These are phyloP conservation scores for Montipora foliosa DNA, from an alignment of 64 coral and sea anemone genomes.

Conservation along the genomic window DNA sequence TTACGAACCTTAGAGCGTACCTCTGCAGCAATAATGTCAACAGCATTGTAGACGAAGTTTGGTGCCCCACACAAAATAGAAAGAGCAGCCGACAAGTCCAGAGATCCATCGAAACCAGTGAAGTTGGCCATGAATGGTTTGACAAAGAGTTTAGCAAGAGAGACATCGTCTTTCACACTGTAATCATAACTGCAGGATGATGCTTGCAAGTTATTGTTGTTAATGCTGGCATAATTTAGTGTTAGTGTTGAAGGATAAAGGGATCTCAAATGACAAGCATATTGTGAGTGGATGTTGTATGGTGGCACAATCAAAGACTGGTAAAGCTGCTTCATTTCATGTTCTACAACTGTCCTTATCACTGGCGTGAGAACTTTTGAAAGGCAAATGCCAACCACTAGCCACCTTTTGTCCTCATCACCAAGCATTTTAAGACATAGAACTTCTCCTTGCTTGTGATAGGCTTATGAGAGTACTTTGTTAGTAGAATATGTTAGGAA, in stretches of 20 bases:
- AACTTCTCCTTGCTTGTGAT: no score
- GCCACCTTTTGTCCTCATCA: constrained; percentile 66
- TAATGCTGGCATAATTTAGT: constrained; percentile 75
- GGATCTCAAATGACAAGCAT: background rate
- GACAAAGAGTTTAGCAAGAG: constrained; percentile 52
- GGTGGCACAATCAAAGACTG: background rate
- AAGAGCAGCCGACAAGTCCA: constrained; percentile 73
- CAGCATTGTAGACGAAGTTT: background rate
- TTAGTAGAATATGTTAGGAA: no score
- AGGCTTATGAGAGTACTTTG: no score
- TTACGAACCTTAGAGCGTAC: constrained; percentile 63
- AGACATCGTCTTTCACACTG: constrained; percentile 23
- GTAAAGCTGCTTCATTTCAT: constrained; percentile 48
- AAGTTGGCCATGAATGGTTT: constrained; percentile 45
- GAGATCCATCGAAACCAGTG: constrained; percentile 51
- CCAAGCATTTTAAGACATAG: no score
- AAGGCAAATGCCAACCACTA: constrained; percentile 78
- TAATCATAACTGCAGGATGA: constrained; percentile 22
- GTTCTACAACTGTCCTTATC: constrained; percentile 25
- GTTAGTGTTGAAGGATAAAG: background rate
- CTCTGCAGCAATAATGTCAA: constrained; percentile 41
- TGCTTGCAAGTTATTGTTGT: constrained; percentile 45
- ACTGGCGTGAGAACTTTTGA: constrained; percentile 62
- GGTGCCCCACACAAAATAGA: constrained; percentile 40
- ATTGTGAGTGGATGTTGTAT: constrained; percentile 44